These are phyloP conservation scores for Danio choprae DNA, from an alignment of 2,797 vertebrate genomes.

Conservation along the genomic window DNA sequence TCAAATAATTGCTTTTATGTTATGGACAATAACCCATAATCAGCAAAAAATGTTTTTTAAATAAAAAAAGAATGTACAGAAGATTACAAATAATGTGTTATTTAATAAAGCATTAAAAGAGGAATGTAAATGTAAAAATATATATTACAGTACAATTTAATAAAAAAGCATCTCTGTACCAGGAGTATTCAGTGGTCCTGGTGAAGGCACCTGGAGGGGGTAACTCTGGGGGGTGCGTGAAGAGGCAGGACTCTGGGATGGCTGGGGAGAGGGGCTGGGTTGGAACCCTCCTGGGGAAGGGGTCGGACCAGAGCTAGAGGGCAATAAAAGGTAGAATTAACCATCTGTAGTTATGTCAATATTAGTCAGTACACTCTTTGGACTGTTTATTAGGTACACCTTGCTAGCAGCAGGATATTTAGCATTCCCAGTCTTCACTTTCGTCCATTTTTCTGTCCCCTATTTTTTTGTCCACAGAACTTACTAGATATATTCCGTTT, in stretches of 20 bases:
- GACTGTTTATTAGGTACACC: no score
- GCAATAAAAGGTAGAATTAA: background rate
- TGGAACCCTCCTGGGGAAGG: slow-evolving; percentile 95
- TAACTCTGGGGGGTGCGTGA: slow-evolving; percentile 94
- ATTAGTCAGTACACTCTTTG: background rate
- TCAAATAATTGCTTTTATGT: background rate
- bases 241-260: slow-evolving; percentile 91
- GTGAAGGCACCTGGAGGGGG: slow-evolving; percentile 87
- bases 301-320: slow-evolving; percentile 89
- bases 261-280: slow-evolving; percentile 95
- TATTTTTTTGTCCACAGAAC: no score
- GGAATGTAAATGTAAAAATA: background rate
- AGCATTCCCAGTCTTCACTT: no score
- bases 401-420: no score
- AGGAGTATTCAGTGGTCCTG: slow-evolving; percentile 93
- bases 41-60: background rate
- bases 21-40: background rate
- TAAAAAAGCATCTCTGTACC: slow-evolving; percentile 70
- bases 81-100: background rate
- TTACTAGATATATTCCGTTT: no score
- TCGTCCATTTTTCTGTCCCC: no score
- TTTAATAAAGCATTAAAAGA: background rate
- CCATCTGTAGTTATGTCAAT: background rate
- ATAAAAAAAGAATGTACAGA: no score
- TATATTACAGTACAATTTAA: no score